A percentile compares a stretch with the other conserved stretches of the same genome.
Evolutionary conservation across 2,888 invertebrate genomes (phyloP).

Genomic region (Hymenopus coronatus): DNA sequence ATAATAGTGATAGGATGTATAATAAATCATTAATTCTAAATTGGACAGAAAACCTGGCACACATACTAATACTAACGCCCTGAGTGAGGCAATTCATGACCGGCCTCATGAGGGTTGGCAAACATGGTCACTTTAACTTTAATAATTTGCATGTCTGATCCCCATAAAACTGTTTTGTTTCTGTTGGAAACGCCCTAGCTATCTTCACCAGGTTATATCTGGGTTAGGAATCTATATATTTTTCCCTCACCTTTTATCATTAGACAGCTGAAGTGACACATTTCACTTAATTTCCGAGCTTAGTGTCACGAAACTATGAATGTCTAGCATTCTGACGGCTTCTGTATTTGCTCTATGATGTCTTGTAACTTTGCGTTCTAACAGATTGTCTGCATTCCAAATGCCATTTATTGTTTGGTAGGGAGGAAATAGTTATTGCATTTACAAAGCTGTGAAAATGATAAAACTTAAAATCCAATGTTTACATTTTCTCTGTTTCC

Average conservation of each 20-base stretch:
- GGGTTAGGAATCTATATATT: not conserved
- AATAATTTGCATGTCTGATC: not conserved
- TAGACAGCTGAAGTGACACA: not conserved
- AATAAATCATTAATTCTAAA: no score
- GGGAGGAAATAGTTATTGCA: no score
- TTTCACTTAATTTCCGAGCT: not conserved
- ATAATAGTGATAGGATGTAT: no score
- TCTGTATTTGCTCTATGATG: no score
- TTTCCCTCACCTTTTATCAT: not conserved
- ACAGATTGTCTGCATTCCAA: not conserved
- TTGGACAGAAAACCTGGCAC: no score
- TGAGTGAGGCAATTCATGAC: no score
- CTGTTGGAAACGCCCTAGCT: not conserved
- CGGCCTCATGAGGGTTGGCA: not conserved
- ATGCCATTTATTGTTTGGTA: no score
- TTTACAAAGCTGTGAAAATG: no score
- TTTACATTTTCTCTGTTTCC: no score
- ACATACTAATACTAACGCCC: no score
- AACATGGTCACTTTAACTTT: not conserved
- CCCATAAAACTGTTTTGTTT: not conserved
- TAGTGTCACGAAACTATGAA: not conserved
- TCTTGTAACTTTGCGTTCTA: not conserved
- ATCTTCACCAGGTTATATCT: not conserved
- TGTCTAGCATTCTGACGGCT: not conserved
- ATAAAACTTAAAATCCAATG: no score